Conservation (phyloP, 23 tunicate genomes). For the Halocynthia aurantium region DNA sequence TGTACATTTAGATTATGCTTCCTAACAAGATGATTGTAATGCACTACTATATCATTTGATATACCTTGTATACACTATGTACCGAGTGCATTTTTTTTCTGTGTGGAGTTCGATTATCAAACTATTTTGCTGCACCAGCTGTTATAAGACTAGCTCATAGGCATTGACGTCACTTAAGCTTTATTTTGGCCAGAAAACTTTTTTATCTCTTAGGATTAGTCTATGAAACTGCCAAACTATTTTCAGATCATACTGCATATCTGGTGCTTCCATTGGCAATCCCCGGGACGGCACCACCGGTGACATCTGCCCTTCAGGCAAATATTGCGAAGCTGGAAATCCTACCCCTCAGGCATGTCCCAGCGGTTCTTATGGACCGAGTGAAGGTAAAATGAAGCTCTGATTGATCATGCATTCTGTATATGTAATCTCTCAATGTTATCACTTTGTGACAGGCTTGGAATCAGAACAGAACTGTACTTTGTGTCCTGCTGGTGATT, state of each 20-base stretch:
- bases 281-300: conserved; percentile 60
- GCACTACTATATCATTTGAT: no score
- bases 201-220: no score
- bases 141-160: no score
- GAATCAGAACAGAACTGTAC: conserved; percentile 51
- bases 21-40: no score
- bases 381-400: conserved; percentile 34
- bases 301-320: conserved; percentile 59
- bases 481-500: conserved; percentile 60
- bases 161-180: no score
- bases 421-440: not conserved
- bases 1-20: no score
- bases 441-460: conserved; percentile 18
- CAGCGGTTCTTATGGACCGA: conserved; percentile 50
- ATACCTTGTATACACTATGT: no score
- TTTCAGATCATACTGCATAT: conserved; percentile 48
- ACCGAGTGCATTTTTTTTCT: no score
- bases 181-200: no score
- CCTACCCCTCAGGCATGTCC: conserved; percentile 41
- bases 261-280: conserved; percentile 17
- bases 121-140: no score
- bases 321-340: conserved; percentile 49
- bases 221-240: not conserved
- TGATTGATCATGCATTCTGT: not conserved
- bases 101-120: no score